Base-by-base conservation (phyloP, 1,140 invertebrate species). In the Nephotettix cincticeps region DNA sequence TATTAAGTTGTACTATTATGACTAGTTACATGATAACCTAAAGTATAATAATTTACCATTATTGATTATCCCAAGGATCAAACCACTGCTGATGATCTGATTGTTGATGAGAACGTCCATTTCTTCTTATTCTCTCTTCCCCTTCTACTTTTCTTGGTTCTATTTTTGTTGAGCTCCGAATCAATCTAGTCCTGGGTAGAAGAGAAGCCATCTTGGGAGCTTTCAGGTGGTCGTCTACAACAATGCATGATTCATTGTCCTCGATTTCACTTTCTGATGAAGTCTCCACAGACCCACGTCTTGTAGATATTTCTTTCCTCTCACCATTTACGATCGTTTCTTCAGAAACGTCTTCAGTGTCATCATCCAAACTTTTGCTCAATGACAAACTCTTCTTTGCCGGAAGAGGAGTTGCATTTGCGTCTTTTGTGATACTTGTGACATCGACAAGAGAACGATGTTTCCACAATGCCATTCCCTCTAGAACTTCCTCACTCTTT, bases 401-500 rank as follows among this genome's bases (percentile, higher is more conserved):
- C 71, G 19, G 85, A 78, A 74, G 80, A 82, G 69, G 68, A 68
- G 51, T 72, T 43, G 54, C 83, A 25, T 13, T 40, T 17, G 29
- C 11, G n/a, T 56, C 51, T 36, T 36, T 36, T 36, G 32, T 14
- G 6, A 58, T 21, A 14, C 23, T 25, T 83, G 85, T 75, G 76
- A 87, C 86, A 82, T 91, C 90, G 0, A 94, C 91, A 47, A 93
- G 83, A 64, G 93, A 92, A n/a, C 91, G 82, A 78, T 93, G 92
- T 77, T 90, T 89, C 92, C 92, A 93, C 17, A 94, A 79, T 0
- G 91, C 88, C 92, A 94, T 94, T 0, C 92, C 92, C 73, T 92
- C 91, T 47, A 93, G 81, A 6, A 93, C 91, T 69, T 86, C 86
- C 32, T 89, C 86, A 0, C 86, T 88, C 43, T 89, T 85, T 45